Base-by-base conservation (phyloP, 2,113 vertebrate species). In the Tonatia bakeri region DNA sequence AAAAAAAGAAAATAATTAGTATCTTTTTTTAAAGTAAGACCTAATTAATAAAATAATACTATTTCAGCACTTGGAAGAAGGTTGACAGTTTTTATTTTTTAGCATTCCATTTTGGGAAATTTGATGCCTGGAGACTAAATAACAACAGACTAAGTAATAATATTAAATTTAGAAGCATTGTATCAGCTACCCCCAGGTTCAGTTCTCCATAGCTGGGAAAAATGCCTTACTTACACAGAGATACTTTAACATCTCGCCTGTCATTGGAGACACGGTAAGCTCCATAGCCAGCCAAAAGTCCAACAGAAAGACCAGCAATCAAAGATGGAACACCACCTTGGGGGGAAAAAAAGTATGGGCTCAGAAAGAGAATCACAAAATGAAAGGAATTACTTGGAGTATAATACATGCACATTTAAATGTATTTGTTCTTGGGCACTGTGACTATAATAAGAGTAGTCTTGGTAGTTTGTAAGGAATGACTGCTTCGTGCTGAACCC, bases 291-390 rank as follows among this genome's bases (percentile, higher is more conserved):
- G 99, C 99, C 76, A 99, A 86, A 26, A 97, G 95, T 52, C 99
- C 99, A 98, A 99, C 99, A 13, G 98, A 98, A 38, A 99, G 97
- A 69, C 99, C 99, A 64, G 99, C 99, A 96, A 99, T 98, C 97
- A 99, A 96, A 65, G 99, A 99, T 87, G 99, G 98, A 97, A 99
- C 98, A 72, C 99, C 99, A 87, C 99, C 99, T 99, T 95, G 0
- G 28, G 31, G 96, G 45, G 12, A 94, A 97, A 93, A 26, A 13
- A 81, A 36, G 17, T 2, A 91, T 3, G 31, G 7, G 22, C 4
- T 96, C 70, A 93, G 24, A 47, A 13, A 67, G 73, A 73, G 17
- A 69, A 56, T 13, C 1, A 4, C 3, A 31, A 65, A 56, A 69
- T 59, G 64, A 89, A 47, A 94, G 45, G 22, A 92, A 88, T 40